Base-by-base conservation (phyloP, 1,140 invertebrate genomes). In the Zaprionus lachaisei region DNA sequence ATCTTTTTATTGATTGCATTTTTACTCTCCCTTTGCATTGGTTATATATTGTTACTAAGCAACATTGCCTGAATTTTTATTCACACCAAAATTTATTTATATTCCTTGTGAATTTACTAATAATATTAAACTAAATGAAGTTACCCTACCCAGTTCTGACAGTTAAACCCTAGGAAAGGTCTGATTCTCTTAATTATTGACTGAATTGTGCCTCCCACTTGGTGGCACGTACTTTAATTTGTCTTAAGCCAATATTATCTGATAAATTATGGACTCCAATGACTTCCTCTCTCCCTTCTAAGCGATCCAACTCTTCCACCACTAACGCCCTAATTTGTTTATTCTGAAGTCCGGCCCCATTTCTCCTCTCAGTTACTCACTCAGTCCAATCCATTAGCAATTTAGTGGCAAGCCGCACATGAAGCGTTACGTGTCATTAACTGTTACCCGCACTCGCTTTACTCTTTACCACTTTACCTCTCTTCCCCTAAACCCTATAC, bases 401-500 rank as follows among this genome's bases (percentile, higher is more conserved):
- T 75, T 58, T 63, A n/a, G 49, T 49, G 37, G 65, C 56, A 58
- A 69, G 7, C 65, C 49, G 31, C 49, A 28, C 31, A 24, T 20
- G 26, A 63, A 77, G 38, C 47, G 85, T 80, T 77, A 89, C 75
- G 81, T 65, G 79, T 80, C 84, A 89, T 89, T 79, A 89, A 89
- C 67, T 70, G 67, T 72, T 83, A 68, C 62, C 67, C 66, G 68
- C 41, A 47, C n/a, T 3, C 41, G 41, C 6, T 34, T 34, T 34
- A 34, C 9, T 3, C 31, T 4, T 34, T 44, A n/a, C 38, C 38
- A 5, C 15, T 6, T 41, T 80, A 80, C 72, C 37, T 28, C 72
- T 31, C 64, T 20, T 9, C 7, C 28, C 28, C 7, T 28, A 28
- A 28, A 58, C 63, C 69, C 38, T 31, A 66, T 84, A 83, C 72